Evolutionary conservation across 2,113 vertebrate genomes (phyloP).

Genomic region (Halcyon senegalensis): DNA sequence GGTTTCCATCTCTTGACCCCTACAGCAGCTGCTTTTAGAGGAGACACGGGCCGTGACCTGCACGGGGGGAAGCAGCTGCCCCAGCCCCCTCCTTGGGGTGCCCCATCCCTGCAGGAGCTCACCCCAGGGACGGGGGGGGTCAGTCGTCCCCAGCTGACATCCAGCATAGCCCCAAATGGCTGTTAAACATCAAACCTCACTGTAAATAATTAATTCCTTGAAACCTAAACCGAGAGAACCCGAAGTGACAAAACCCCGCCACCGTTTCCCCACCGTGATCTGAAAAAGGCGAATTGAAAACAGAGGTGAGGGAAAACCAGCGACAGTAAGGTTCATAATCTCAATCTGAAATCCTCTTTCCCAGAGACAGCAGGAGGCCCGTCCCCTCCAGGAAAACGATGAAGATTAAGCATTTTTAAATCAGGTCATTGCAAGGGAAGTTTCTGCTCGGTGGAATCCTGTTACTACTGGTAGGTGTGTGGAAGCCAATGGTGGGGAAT

Average conservation of each 20-base stretch:
- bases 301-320: background rate
- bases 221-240: background rate
- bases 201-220: background rate
- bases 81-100: background rate
- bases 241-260: background rate
- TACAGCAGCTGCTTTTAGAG: background rate
- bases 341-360: background rate
- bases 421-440: background rate
- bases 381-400: background rate
- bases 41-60: fast-evolving
- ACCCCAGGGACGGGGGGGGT: fast-evolving
- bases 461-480: background rate
- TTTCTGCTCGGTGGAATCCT: background rate
- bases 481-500: background rate
- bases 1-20: background rate
- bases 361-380: background rate
- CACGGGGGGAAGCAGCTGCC: background rate
- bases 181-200: background rate
- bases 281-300: background rate
- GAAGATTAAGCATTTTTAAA: constrained; percentile 24
- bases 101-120: background rate
- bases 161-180: background rate
- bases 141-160: background rate
- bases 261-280: fast-evolving
- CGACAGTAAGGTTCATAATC: background rate